Conservation (phyloP, 2,797 vertebrate genomes). For the Phrynocephalus guinanensis region DNA sequence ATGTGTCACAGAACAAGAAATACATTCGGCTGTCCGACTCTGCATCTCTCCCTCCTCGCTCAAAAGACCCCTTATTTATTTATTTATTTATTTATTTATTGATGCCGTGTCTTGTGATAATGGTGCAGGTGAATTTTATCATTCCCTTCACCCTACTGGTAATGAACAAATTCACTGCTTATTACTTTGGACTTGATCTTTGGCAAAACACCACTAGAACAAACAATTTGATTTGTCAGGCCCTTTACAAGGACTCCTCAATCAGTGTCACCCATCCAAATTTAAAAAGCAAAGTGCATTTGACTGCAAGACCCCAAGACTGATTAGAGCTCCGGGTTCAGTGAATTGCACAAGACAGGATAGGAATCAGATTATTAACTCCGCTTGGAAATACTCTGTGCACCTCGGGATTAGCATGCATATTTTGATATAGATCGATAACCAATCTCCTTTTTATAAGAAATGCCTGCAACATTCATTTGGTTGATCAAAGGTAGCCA, state of each 20-base stretch:
- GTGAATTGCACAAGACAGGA: slow-evolving; percentile 99
- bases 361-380: slow-evolving; percentile 99
- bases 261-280: slow-evolving; percentile 99
- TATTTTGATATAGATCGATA: slow-evolving; percentile 99
- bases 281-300: slow-evolving; percentile 99
- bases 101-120: slow-evolving; percentile 77
- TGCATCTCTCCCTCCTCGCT: slow-evolving; percentile 67
- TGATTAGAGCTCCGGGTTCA: slow-evolving; percentile 99
- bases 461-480: slow-evolving; percentile 99
- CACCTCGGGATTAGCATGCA: slow-evolving; percentile 98
- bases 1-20: slow-evolving; percentile 42
- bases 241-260: slow-evolving; percentile 99
- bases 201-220: slow-evolving; percentile 99
- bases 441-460: slow-evolving; percentile 99
- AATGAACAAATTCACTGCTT: slow-evolving; percentile 99
- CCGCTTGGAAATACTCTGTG: slow-evolving; percentile 97
- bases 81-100: slow-evolving; percentile 53
- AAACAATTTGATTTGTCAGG: slow-evolving; percentile 99
- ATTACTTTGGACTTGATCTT: slow-evolving; percentile 99
- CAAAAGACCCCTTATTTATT: slow-evolving; percentile 65
- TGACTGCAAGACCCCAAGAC: slow-evolving; percentile 98
- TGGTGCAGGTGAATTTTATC: slow-evolving; percentile 86
- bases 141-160: slow-evolving; percentile 82
- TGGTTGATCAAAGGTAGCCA: slow-evolving; percentile 98
- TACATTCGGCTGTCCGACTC: slow-evolving; percentile 35